Conservation (phyloP, 1,140 invertebrate species). For the Neodiprion fabricii region DNA sequence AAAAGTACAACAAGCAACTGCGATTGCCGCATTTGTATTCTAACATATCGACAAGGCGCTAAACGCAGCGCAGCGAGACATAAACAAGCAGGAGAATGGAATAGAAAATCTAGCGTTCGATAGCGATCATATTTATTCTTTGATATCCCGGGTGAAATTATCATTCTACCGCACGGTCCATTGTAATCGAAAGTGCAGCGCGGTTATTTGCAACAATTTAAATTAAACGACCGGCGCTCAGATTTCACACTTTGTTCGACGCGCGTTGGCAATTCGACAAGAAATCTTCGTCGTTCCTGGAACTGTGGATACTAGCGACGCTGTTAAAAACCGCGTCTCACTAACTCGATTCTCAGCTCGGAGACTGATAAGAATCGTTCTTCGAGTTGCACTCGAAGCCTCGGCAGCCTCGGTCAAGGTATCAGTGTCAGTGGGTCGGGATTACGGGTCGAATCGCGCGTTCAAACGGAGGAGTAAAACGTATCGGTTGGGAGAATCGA, state of each 20-base stretch:
- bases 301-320: no score
- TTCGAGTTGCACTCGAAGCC: background rate
- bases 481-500: background rate
- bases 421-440: background rate
- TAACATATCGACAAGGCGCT: background rate
- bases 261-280: no score
- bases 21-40: background rate
- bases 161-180: background rate
- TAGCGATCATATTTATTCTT: background rate
- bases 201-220: no score
- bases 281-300: no score
- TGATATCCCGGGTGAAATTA: background rate
- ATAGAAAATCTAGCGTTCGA: background rate
- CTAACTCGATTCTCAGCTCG: no score
- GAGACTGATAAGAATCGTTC: no score
- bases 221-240: no score
- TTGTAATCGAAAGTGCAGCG: no score
- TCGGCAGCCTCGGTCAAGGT: background rate
- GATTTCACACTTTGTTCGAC: no score
- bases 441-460: background rate
- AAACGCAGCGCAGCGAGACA: background rate
- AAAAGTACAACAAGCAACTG: no score
- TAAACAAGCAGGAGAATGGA: background rate
- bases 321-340: no score
- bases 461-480: no score